phyloP scores from a whole-genome alignment of 2,888 invertebrate species.

The Prosapia bicincta region DNA sequence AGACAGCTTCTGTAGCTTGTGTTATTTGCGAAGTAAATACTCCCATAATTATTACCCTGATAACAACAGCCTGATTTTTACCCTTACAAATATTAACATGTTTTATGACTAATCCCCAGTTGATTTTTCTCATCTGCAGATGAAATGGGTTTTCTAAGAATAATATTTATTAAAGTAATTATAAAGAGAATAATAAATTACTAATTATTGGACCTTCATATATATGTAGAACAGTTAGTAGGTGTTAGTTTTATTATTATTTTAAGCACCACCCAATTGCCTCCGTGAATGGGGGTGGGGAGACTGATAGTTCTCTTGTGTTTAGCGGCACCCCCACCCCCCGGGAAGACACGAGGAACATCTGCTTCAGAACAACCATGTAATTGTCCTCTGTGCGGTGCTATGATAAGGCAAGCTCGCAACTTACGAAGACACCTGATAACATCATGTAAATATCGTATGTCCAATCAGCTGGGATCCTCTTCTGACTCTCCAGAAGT shows the following conservation, averaged over 20 bases:
- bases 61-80: too few species aligned
- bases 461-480: not conserved
- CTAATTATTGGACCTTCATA: too few species aligned
- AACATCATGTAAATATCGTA: constrained; percentile 47
- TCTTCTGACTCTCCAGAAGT: not conserved
- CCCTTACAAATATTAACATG: too few species aligned
- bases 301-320: constrained; percentile 32
- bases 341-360: constrained; percentile 46
- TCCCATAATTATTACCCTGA: too few species aligned
- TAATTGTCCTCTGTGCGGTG: constrained; percentile 57
- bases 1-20: too few species aligned
- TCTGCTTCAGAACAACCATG: constrained; percentile 61
- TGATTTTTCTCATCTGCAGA: too few species aligned
- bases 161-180: too few species aligned
- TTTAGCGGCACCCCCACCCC: constrained; percentile 43
- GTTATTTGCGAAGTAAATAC: too few species aligned
- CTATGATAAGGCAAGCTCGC: constrained; percentile 56
- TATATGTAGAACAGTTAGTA: too few species aligned
- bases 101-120: too few species aligned
- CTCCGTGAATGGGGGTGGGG: constrained; percentile 6
- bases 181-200: too few species aligned
- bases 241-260: not conserved
- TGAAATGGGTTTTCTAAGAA: too few species aligned
- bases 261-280: not conserved
- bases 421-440: constrained; percentile 56